phyloP scores from a whole-genome alignment of 2,888 invertebrate genomes.

The Lithodes maja region DNA sequence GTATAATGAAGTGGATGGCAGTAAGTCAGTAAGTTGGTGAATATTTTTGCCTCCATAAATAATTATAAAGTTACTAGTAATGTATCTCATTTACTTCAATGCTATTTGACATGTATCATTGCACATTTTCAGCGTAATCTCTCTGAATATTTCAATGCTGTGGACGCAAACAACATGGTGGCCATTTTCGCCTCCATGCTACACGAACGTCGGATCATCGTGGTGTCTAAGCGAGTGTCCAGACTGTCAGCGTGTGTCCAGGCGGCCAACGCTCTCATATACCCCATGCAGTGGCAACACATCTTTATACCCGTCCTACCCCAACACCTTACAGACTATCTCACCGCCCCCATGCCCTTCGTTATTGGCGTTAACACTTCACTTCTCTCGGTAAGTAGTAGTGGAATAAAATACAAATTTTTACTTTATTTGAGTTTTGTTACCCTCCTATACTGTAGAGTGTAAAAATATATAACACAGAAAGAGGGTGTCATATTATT shows the following conservation, averaged over 20 bases:
- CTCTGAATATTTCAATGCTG: conserved; percentile 98
- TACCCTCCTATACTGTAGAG: conserved; percentile 27
- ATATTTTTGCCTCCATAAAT: no score
- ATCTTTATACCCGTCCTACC: conserved; percentile 98
- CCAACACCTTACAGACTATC: conserved; percentile 89
- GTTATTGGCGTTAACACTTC: conserved; percentile 94
- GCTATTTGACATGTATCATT: no score
- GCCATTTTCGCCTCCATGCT: conserved; percentile 96
- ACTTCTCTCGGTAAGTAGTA: conserved; percentile 82
- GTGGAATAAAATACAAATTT: background rate
- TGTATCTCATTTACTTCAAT: no score
- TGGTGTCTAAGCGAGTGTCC: conserved; percentile 92
- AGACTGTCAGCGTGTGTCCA: conserved; percentile 90
- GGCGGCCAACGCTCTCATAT: conserved; percentile 94
- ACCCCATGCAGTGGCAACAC: conserved; percentile 99
- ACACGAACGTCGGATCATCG: conserved; percentile 93
- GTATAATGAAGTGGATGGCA: no score
- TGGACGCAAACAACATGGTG: conserved; percentile 95
- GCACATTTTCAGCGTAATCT: conserved; percentile 85
- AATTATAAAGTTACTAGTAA: no score
- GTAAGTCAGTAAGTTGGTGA: no score
- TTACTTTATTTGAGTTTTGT: background rate
- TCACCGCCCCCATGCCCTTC: conserved; percentile 98
- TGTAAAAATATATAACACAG: background rate
- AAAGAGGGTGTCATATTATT: background rate